phyloP scores from a whole-genome alignment of 2,888 invertebrate species.

The Odontocolon sp. region DNA sequence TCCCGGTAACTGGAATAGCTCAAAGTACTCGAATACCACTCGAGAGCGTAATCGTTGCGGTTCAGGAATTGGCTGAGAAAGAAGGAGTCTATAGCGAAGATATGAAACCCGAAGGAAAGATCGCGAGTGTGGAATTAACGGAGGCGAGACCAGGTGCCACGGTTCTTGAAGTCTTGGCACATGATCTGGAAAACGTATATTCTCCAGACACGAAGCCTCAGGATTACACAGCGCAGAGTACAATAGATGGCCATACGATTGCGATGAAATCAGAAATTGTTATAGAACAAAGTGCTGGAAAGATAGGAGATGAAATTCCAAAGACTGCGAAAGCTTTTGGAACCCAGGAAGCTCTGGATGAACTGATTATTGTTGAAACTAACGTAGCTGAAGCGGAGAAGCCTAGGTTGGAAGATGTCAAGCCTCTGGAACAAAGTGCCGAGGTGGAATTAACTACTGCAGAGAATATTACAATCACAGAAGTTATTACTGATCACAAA shows the following conservation, averaged over 20 bases:
- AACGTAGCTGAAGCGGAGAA: slow-evolving; percentile 81
- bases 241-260: slow-evolving; percentile 80
- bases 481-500: slow-evolving; percentile 71
- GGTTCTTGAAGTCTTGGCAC: slow-evolving; percentile 75
- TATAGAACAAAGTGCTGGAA: slow-evolving; percentile 72
- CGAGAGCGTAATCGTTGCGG: slow-evolving; percentile 78
- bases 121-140: slow-evolving; percentile 78
- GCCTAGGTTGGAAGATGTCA: slow-evolving; percentile 80
- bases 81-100: slow-evolving; percentile 79
- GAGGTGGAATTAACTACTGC: slow-evolving; percentile 70
- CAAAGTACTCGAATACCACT: slow-evolving; percentile 71
- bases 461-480: slow-evolving; percentile 73
- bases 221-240: slow-evolving; percentile 74
- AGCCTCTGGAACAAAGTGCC: slow-evolving; percentile 73
- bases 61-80: slow-evolving; percentile 81
- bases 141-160: slow-evolving; percentile 74
- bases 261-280: slow-evolving; percentile 81
- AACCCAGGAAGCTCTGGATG: slow-evolving; percentile 82
- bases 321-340: slow-evolving; percentile 77
- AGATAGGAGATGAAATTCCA: slow-evolving; percentile 69
- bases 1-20: slow-evolving; percentile 79
- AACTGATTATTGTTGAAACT: slow-evolving; percentile 80
- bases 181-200: slow-evolving; percentile 75
- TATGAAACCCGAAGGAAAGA: slow-evolving; percentile 79
- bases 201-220: slow-evolving; percentile 69